A percentile compares a stretch with the other conserved stretches of the same genome.
Conservation (phyloP, 1,140 invertebrate species). For the Lordiphosa clarofinis region DNA sequence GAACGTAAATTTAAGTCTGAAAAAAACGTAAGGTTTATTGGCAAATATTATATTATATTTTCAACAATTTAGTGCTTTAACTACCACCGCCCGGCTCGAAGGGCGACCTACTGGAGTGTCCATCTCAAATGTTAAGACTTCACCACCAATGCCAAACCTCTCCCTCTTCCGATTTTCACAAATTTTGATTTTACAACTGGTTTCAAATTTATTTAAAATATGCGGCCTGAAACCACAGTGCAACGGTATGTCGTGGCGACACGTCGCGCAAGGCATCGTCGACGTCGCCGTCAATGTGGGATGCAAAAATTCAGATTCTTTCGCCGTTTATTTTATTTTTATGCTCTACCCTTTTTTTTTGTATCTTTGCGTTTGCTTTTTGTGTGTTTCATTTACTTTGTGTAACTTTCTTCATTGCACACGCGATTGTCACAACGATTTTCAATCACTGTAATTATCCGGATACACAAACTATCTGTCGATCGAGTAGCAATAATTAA, state of each 20-base stretch:
- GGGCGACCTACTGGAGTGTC: no score
- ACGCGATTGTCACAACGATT: conserved; percentile 27
- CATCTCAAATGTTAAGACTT: no score
- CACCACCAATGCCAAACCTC: no score
- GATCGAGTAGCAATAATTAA: conserved; percentile 5
- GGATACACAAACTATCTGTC: conserved; percentile 28
- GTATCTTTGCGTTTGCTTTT: conserved; percentile 10
- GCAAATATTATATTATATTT: no score
- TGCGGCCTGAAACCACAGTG: background rate
- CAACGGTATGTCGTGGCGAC: conserved; percentile 6
- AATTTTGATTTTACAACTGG: no score
- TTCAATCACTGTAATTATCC: conserved; percentile 41
- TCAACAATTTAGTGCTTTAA: no score
- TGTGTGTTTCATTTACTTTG: conserved; percentile 5
- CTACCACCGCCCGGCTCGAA: no score
- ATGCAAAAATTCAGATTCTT: conserved; percentile 68
- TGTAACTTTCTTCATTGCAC: conserved; percentile 15
- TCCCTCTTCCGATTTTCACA: no score
- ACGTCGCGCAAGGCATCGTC: background rate
- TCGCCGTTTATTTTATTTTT: conserved; percentile 57
- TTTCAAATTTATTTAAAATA: no score
- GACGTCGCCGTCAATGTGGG: conserved; percentile 44
- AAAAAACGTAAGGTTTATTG: no score
- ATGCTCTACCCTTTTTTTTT: conserved; percentile 47
- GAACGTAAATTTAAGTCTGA: no score